phyloP scores from a whole-genome alignment of 2,797 vertebrate genomes.

The Poecilia picta region DNA sequence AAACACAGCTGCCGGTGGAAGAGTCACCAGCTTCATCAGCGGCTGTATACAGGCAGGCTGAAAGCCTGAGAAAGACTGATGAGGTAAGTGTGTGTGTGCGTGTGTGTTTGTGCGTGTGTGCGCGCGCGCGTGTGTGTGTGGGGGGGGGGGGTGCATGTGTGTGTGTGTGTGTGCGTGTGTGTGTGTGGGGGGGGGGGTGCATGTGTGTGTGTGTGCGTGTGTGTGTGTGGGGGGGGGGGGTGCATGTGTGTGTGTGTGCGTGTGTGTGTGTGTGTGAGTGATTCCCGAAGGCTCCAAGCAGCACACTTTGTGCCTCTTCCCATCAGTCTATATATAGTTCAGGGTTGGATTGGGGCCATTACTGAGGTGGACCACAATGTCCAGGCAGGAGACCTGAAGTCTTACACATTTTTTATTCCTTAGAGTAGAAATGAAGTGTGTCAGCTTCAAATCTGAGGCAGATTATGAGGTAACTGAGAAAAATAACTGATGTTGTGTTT shows the following conservation, averaged over 20 bases:
- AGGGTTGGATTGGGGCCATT: conserved; percentile 4
- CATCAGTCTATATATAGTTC: conserved; percentile 58
- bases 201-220: conserved; percentile 23
- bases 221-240: not conserved
- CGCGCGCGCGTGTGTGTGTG: not conserved
- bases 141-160: conserved; percentile 22
- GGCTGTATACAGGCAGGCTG: conserved; percentile 6
- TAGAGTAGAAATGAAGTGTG: not conserved
- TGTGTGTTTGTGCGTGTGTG: too few species aligned
- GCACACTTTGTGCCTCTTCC: conserved; percentile 30
- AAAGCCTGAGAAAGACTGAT: conserved; percentile 35
- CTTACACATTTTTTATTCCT: not conserved
- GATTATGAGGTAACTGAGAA: not conserved
- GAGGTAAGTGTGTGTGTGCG: conserved; percentile 24
- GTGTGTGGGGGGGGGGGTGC: conserved; percentile 9
- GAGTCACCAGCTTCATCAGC: conserved; percentile 13
- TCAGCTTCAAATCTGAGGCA: not conserved
- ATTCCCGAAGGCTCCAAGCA: conserved; percentile 47
- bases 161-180: conserved; percentile 30
- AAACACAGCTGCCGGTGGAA: not conserved
- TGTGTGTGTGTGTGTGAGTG: conserved; percentile 33
- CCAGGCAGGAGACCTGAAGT: conserved; percentile 10
- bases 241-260: conserved; percentile 29
- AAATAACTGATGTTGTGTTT: not conserved
- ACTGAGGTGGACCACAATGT: conserved; percentile 27